A percentile compares a stretch with the other conserved stretches of the same genome.
phyloP scores from a whole-genome alignment of 1,140 invertebrate species.

The Solenopsis fugax region DNA sequence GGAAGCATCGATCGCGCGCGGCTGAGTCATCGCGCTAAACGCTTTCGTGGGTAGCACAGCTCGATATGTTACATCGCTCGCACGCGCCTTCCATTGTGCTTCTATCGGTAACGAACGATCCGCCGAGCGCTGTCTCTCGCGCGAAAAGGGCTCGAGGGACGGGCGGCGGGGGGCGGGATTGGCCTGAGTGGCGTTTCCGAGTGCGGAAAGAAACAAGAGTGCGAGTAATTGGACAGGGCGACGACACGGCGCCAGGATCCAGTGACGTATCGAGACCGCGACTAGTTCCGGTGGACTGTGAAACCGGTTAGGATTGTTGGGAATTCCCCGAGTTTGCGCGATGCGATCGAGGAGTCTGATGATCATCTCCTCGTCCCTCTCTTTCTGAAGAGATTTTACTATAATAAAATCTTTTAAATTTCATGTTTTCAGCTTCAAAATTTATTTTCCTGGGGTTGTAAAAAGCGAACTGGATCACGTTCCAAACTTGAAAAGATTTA shows the following conservation, averaged over 20 bases:
- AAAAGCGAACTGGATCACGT: not conserved
- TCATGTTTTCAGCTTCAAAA: not conserved
- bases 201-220: conserved; percentile 55
- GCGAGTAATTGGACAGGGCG: conserved; percentile 50
- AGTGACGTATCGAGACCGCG: conserved; percentile 44
- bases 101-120: conserved; percentile 37
- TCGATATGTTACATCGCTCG: not conserved
- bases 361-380: no score
- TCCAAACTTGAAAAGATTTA: not conserved
- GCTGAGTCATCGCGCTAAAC: conserved; percentile 45
- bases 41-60: not conserved
- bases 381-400: not conserved
- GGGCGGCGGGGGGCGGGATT: not conserved
- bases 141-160: conserved; percentile 24
- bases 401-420: no score
- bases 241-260: conserved; percentile 56
- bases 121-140: not conserved
- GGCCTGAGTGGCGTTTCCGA: conserved; percentile 37
- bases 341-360: not conserved
- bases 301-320: conserved; percentile 50
- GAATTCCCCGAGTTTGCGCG: conserved; percentile 15
- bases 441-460: not conserved
- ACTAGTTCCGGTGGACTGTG: conserved; percentile 30
- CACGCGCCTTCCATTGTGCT: conserved; percentile 1
- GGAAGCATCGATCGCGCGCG: conserved; percentile 25